Percentiles rank a stretch among this genome's conserved stretches.
Evolutionary conservation across 2,797 vertebrate species (phyloP).

Genomic region (Catharus ustulatus): DNA sequence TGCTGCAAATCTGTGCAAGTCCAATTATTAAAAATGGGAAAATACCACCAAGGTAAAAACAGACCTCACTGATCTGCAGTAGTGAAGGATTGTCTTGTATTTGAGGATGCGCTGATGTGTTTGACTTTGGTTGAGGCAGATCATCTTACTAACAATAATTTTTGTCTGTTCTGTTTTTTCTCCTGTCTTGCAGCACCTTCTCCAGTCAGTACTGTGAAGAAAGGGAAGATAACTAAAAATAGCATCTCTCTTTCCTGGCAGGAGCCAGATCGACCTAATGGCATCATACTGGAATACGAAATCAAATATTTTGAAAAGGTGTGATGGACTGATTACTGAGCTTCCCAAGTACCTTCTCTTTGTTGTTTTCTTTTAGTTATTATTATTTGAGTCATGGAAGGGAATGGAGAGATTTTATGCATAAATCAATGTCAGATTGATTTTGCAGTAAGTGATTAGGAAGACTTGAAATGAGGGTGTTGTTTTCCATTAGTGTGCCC

Average conservation of each 20-base stretch:
- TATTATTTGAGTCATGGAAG: slow-evolving; percentile 55
- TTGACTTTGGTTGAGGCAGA: background rate
- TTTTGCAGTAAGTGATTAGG: slow-evolving; percentile 66
- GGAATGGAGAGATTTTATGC: slow-evolving; percentile 21
- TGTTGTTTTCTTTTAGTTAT: slow-evolving; percentile 31
- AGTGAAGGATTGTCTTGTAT: fast-evolving
- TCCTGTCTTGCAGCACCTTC: slow-evolving; percentile 88
- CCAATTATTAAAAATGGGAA: background rate
- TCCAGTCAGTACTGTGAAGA: slow-evolving; percentile 92
- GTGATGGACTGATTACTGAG: slow-evolving; percentile 59
- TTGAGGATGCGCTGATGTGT: background rate
- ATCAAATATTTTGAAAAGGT: slow-evolving; percentile 99
- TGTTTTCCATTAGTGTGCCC: slow-evolving; percentile 64
- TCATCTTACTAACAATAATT: background rate
- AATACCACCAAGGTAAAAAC: background rate
- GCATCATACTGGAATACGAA: slow-evolving; percentile 98
- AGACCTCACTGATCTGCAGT: background rate
- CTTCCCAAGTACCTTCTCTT: slow-evolving; percentile 42
- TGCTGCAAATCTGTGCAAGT: background rate
- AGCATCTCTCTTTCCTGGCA: slow-evolving; percentile 95
- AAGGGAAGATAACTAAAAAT: slow-evolving; percentile 90
- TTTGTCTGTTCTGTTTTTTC: slow-evolving; percentile 55
- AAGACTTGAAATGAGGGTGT: slow-evolving; percentile 46
- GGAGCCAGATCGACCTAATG: slow-evolving; percentile 94
- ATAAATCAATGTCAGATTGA: slow-evolving; percentile 71